Conservation (phyloP, 2,113 vertebrate species). For the Campylomormyrus numenius region DNA sequence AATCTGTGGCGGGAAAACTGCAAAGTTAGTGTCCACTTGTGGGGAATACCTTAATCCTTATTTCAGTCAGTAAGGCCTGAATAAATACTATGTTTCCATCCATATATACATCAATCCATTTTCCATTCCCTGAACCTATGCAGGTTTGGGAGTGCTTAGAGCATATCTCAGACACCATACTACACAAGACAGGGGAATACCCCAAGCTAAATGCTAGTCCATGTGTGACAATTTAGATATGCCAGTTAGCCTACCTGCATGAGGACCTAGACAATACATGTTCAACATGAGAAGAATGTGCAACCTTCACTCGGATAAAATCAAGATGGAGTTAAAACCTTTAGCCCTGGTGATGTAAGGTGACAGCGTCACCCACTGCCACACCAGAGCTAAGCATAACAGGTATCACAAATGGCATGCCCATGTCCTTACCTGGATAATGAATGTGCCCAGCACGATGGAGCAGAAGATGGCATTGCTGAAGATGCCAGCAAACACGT, state of each 20-base stretch:
- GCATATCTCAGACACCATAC: neutral
- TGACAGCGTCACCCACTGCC: neutral
- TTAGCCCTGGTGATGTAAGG: neutral
- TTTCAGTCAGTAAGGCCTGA: neutral
- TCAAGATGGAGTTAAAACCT: neutral
- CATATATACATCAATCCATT: neutral
- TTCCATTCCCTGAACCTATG: neutral
- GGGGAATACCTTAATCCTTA: neutral
- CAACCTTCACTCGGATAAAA: neutral
- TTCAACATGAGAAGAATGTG: neutral
- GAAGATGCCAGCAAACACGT: constrained; percentile 91
- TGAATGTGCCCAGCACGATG: constrained; percentile 83
- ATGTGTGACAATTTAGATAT: neutral
- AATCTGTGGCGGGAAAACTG: constrained; percentile 56
- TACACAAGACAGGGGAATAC: neutral
- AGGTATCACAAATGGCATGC: neutral
- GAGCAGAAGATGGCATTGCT: constrained; percentile 92
- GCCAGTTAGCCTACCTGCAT: neutral
- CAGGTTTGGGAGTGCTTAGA: neutral
- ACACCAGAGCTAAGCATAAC: neutral
- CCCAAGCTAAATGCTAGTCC: neutral
- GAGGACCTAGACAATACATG: neutral
- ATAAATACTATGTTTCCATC: neutral
- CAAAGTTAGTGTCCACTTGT: neutral
- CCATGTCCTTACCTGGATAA: constrained; percentile 72